Base-by-base conservation (phyloP, 1,140 invertebrate species). In the Drosophila busckii region DNA sequence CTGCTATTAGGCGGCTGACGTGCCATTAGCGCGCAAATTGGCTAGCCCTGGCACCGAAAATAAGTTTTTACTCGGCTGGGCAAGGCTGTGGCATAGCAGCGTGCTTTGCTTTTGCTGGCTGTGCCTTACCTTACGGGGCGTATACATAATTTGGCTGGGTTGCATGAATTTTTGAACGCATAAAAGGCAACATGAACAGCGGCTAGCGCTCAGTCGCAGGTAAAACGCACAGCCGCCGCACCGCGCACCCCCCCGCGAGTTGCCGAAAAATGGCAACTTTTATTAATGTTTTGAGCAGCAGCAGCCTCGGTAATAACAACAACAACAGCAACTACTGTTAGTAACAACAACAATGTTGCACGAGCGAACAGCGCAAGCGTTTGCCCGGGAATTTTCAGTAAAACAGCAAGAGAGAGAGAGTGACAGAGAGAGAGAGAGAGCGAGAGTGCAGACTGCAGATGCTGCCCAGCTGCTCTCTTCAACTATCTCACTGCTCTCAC, bases 351-450 rank as follows among this genome's bases (percentile, higher is more conserved):
- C 50, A 42, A 26, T 15, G 13, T 46, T 49, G 12, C 28, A 37
- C 13, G 23, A 41, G 40, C 38, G 38, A 44, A 84, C 58, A 28
- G 82, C 82, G 82, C 82, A 85, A 82, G 82, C 82, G 82, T 85
- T 85, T 85, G 58, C 82, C 82, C 82, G 82, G 82, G 82, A 84
- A 85, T 85, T 85, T 82, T 31, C 59, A 60, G 46, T 49, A 66
- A 66, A 73, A 44, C 23, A 35, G 17, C 17, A 44, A 34, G 12
- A 7, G 15, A 32, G 42, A 52, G 50, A 64, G 59, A 26, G 19
- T 23, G 48, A 19, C 29, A 38, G 20, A 17, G 19, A 15, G n/a
- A 49, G 31, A 8, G 32, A 22, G 32, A 19, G 32, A 8, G 12
- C 7, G 25, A 31, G 42, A 28, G 12, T 19, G 16, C 12, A 20